Base-by-base conservation (phyloP, 1,140 invertebrate species). In the Papilio glaucus region DNA sequence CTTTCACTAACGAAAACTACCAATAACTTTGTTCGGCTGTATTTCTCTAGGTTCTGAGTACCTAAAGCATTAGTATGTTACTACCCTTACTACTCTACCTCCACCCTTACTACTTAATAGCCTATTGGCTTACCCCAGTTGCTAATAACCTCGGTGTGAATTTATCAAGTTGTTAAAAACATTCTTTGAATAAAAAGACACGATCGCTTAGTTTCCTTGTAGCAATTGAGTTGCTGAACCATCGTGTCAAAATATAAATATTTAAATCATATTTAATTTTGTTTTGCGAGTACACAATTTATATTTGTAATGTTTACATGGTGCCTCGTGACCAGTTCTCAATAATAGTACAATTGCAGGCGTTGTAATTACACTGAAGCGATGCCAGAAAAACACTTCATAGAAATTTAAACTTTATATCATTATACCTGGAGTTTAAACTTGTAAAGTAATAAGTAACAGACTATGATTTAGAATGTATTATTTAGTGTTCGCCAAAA, bases 221-320 rank as follows among this genome's bases (percentile, higher is more conserved):
- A 33, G 6, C 6, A 33, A 3, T 33, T 33, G 2, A 33, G 29
- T 33, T 3, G 3, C 4, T 13, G 39, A 41, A 13, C 4, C 10
- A 41, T 4, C 10, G 13, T 13, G 39, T 41, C 29, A 33, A 33
- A 33, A 3, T n/a, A n/a, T 39, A 12, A 41, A 41, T 12, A 41
- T 41, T 41, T n/a, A 41, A 41, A 41, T 41, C 39, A 41, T 41
- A 12, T 41, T 41, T 41, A 41, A 41, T 41, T 41, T 41, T 41
- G 4, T 41, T 41, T 41, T 13, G 0, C 12, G 39, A 41, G 39
- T 41, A 41, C 39, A 41, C 12, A 13, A 41, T 41, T 41, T 41
- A 41, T 41, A 13, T 41, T 41, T 41, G 12, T 41, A 41, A 12
- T 41, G 39, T 41, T 41, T 41, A 41, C 39, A 41, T 41, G 39